Evolutionary conservation across 2,113 vertebrate genomes (phyloP).

Genomic region (Stigmatopora argus): DNA sequence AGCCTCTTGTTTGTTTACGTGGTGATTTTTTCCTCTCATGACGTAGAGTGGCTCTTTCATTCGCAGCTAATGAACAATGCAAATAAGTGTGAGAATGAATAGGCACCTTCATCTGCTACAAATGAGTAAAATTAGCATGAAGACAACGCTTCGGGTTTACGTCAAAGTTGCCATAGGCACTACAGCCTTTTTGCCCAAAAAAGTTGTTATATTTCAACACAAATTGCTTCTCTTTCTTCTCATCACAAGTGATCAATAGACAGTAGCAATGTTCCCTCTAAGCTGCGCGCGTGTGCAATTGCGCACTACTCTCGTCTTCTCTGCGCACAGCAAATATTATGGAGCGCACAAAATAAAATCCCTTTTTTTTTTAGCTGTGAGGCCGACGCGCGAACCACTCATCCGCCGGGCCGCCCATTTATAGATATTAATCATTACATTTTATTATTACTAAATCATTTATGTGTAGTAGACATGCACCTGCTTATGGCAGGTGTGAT

Average conservation of each 20-base stretch:
- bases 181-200: neutral
- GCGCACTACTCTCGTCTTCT: no score
- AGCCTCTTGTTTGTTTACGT: slow-evolving; percentile 58
- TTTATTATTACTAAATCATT: no score
- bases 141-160: slow-evolving; percentile 33
- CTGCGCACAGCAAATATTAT: no score
- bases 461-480: no score
- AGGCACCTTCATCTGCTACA: slow-evolving; percentile 30
- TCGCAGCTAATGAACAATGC: slow-evolving; percentile 52
- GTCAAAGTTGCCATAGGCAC: slow-evolving; percentile 16
- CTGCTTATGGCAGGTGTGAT: no score
- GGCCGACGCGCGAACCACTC: no score
- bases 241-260: neutral
- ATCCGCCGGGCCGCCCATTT: no score
- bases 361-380: no score
- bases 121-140: slow-evolving; percentile 36
- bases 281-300: no score
- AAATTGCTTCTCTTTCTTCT: neutral
- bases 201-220: slow-evolving; percentile 6
- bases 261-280: no score
- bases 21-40: slow-evolving; percentile 44
- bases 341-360: no score
- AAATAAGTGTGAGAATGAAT: slow-evolving; percentile 58
- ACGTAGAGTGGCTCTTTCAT: slow-evolving; percentile 40
- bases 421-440: no score